Conservation (phyloP, 1,140 invertebrate species). For the Solen grandis region DNA sequence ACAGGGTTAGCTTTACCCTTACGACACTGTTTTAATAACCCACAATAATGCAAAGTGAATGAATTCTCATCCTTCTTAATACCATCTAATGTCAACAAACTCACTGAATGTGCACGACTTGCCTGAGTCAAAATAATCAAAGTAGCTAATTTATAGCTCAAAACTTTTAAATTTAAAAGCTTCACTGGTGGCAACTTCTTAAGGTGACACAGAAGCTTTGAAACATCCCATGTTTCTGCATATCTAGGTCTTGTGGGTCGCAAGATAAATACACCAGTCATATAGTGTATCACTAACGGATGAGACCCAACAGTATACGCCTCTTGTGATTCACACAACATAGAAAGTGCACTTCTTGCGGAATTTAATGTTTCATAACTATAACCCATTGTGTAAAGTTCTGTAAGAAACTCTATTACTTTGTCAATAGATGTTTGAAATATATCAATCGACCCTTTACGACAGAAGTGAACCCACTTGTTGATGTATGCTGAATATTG, state of each 20-base stretch:
- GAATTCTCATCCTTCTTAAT: neutral
- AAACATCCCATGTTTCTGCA: constrained; percentile 34
- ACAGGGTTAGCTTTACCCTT: neutral
- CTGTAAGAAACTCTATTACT: constrained; percentile 38
- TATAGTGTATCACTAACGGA: constrained; percentile 13
- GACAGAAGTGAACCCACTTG: constrained; percentile 13
- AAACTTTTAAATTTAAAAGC: neutral
- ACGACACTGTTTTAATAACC: neutral
- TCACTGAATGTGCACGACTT: neutral
- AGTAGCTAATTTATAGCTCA: constrained; percentile 17
- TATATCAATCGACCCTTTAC: constrained; percentile 32
- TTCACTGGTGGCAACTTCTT: neutral
- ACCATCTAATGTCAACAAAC: neutral
- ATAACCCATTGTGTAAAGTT: constrained; percentile 8
- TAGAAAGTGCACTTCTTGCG: constrained; percentile 43
- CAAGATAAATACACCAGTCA: constrained; percentile 46
- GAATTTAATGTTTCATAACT: constrained; percentile 49
- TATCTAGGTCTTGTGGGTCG: constrained; percentile 11
- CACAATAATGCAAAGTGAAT: neutral
- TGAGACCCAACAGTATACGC: constrained; percentile 22
- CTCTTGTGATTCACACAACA: constrained; percentile 7
- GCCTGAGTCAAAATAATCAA: constrained; percentile 12
- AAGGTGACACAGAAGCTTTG: constrained; percentile 1
- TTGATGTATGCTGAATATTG: constrained; percentile 39
- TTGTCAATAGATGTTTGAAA: constrained; percentile 20